Percentiles rank a stretch among this genome's conserved stretches.
Evolutionary conservation across 2,113 vertebrate species (phyloP).

Genomic region (Acinonyx jubatus): DNA sequence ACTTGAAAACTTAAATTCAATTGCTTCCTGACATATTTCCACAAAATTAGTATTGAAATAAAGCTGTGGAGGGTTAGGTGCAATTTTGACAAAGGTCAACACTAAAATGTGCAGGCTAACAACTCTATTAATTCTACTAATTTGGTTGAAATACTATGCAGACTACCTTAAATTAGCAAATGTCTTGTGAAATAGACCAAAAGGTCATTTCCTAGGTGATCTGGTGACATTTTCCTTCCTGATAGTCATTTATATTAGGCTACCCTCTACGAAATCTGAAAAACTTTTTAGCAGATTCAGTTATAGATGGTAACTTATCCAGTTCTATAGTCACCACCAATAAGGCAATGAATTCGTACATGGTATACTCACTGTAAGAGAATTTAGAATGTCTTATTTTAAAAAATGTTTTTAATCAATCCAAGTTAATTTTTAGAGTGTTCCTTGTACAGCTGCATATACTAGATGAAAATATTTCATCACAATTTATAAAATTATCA

Average conservation of each 20-base stretch:
- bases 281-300: neutral
- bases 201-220: conserved; percentile 49
- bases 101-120: conserved; percentile 69
- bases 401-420: neutral
- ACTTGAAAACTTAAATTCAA: conserved; percentile 79
- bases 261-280: neutral
- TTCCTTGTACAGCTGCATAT: neutral
- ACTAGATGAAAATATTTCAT: conserved; percentile 1
- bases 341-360: neutral
- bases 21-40: conserved; percentile 76
- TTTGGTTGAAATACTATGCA: conserved; percentile 70
- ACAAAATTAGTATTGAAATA: conserved; percentile 77
- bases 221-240: neutral
- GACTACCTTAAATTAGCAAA: conserved; percentile 39
- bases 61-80: conserved; percentile 78
- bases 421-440: neutral
- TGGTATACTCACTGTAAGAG: neutral
- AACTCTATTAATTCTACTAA: conserved; percentile 79
- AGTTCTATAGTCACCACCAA: neutral
- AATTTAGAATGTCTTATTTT: neutral
- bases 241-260: conserved; percentile 19
- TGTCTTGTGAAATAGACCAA: conserved; percentile 36
- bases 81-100: conserved; percentile 81
- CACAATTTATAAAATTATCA: conserved; percentile 25
- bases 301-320: neutral